These are phyloP conservation scores for Carapus acus DNA, from an alignment of 2,797 vertebrate genomes.

Conservation along the genomic window DNA sequence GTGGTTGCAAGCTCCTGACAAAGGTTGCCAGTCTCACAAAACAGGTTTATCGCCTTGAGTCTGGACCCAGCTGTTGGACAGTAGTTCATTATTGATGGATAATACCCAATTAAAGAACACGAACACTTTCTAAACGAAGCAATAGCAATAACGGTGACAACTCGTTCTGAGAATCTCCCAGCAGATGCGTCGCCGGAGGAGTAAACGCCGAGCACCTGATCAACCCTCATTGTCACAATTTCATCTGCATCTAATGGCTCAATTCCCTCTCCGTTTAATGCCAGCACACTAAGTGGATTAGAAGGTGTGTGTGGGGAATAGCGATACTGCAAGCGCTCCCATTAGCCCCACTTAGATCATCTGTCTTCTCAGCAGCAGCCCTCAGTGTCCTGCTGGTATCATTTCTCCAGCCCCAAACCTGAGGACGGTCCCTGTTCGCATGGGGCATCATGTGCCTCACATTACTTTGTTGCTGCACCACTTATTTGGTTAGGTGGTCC, in stretches of 20 bases:
- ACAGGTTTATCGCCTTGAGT: too few species aligned
- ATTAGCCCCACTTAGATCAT: constrained; percentile 43
- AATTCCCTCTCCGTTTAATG: constrained; percentile 2
- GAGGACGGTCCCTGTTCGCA: constrained; percentile 39
- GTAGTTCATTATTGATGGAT: too few species aligned
- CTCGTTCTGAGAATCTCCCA: too few species aligned
- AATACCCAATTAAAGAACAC: too few species aligned
- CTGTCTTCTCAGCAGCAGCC: constrained; percentile 42
- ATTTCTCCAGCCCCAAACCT: constrained; percentile 29
- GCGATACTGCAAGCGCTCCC: too few species aligned
- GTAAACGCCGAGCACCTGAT: too few species aligned
- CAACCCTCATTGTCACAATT: constrained; percentile 12
- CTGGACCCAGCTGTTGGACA: too few species aligned
- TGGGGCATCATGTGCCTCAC: constrained; percentile 26
- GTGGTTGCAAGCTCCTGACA: too few species aligned
- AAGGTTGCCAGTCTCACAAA: too few species aligned
- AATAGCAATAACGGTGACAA: too few species aligned
- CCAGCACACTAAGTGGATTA: constrained; percentile 34
- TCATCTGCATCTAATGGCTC: constrained; percentile 6
- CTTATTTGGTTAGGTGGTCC: constrained; percentile 47
- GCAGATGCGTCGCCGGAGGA: too few species aligned
- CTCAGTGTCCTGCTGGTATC: constrained; percentile 40
- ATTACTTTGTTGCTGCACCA: constrained; percentile 46
- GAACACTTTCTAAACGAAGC: too few species aligned
- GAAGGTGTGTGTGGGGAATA: constrained; percentile 28